Evolutionary conservation across 2,797 vertebrate species (phyloP), one percentile per base, ranked within the genome.

Genomic region (Tiaroga cobitis): DNA sequence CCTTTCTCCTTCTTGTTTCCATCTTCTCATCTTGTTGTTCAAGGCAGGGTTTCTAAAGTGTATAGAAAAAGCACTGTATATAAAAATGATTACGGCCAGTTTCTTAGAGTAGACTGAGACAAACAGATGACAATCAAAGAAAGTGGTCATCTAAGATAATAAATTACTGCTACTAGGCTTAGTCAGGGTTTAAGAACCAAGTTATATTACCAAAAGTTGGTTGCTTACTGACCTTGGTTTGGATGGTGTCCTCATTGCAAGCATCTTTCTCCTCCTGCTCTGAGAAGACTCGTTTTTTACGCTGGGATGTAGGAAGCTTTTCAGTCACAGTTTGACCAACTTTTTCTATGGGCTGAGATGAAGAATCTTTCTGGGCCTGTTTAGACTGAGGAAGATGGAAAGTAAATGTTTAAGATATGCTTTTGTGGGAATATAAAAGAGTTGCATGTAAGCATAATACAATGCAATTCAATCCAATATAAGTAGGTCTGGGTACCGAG

Each of bases 191-290:
- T n/a, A 32, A 18, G 39, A 74, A 63, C 8, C 2, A 65, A 83
- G 56, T 26, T 18, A 0, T 59, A 46, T 34, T 13, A 15, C 11
- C 34, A 29, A 41, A 49, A 46, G 32, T 16, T 43, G 19, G 19
- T 15, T 80, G 65, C 56, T 29, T 41, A 77, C 93, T 89, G 70
- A 96, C 95, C 94, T 91, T 91, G 76, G 67, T 84, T 65, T 63
- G 89, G 67, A 86, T 73, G 46, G 82, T 82, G 87, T 88, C 87
- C 86, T 89, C 91, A 68, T 80, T 63, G 78, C 82, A n/a, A 68
- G 77, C 56, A 51, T 86, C 83, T 54, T 59, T 89, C 70, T 90
- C 88, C 76, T 91, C 87, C 5, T 59, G 56, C 74, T 81, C 82
- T 11, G 90, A 80, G 4, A 16, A 75, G 16, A 87, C 82, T 81